A percentile compares a stretch with the other conserved stretches of the same genome.
Conservation (phyloP, 2,797 vertebrate species). For the Cynodonichthys magdalenae region DNA sequence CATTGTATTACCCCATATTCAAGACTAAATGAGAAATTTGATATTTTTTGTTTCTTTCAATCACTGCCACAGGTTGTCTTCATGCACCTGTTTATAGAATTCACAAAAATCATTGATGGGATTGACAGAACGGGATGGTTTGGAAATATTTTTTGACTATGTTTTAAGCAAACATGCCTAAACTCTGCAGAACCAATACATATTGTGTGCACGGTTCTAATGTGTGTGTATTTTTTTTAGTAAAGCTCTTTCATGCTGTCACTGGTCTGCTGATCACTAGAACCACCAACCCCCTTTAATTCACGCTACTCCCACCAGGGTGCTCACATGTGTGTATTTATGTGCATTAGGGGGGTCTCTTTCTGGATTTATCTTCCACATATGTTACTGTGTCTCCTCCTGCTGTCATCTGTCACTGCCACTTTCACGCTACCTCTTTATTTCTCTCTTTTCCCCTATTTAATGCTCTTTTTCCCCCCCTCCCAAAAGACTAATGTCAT, state of each 20-base stretch:
- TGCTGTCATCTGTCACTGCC: slow-evolving; percentile 61
- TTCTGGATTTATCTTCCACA: slow-evolving; percentile 30
- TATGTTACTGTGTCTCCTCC: slow-evolving; percentile 44
- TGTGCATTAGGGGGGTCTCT: slow-evolving; percentile 21
- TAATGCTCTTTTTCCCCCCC: slow-evolving; percentile 26
- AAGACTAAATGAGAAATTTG: neutral
- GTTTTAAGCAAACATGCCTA: slow-evolving; percentile 18
- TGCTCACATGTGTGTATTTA: slow-evolving; percentile 18
- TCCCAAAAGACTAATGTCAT: slow-evolving; percentile 31
- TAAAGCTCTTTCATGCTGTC: slow-evolving; percentile 41
- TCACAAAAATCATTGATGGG: neutral
- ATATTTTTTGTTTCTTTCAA: neutral
- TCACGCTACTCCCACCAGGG: slow-evolving; percentile 36
- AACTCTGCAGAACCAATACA: slow-evolving; percentile 8
- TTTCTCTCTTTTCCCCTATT: slow-evolving; percentile 20
- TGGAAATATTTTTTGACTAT: slow-evolving; percentile 4
- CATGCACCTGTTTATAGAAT: neutral
- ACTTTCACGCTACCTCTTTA: slow-evolving; percentile 36
- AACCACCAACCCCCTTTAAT: slow-evolving; percentile 48
- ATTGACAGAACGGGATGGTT: neutral
- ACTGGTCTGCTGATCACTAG: slow-evolving; percentile 39
- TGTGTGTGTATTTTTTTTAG: slow-evolving; percentile 23
- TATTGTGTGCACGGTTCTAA: slow-evolving; percentile 3
- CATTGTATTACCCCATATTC: too few species aligned
- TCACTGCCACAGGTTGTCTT: neutral